Evolutionary conservation across 1,140 invertebrate genomes (phyloP).

Genomic region (Phortica variegata): DNA sequence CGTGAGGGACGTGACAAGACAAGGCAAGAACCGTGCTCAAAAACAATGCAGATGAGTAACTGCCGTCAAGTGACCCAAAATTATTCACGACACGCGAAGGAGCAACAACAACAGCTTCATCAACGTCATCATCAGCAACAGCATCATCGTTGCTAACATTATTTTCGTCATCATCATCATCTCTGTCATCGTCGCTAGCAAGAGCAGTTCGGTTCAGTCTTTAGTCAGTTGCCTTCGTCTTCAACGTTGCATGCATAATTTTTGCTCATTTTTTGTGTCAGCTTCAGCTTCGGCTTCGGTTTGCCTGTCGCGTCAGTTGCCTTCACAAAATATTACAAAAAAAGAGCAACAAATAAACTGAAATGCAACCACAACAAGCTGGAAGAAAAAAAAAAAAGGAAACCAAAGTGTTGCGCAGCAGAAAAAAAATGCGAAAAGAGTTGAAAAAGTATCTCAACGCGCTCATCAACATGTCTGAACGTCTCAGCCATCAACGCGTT

Average conservation of each 20-base stretch:
- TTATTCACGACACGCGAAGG: slow-evolving; percentile 38
- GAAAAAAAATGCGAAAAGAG: slow-evolving; percentile 4
- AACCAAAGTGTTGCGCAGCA: slow-evolving; percentile 20
- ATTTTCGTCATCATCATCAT: too few relatives aligned
- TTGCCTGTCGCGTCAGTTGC: too few relatives aligned
- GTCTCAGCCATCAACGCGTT: too few relatives aligned
- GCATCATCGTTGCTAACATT: too few relatives aligned
- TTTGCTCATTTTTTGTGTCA: slow-evolving; percentile 34
- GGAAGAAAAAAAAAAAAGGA: neutral
- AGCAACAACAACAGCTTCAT: too few relatives aligned
- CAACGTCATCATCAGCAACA: too few relatives aligned
- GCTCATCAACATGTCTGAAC: too few relatives aligned
- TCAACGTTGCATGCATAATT: slow-evolving; percentile 28
- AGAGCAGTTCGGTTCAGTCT: neutral
- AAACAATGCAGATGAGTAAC: slow-evolving; percentile 51
- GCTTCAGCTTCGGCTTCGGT: slow-evolving; percentile 4
- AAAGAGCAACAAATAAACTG: too few relatives aligned
- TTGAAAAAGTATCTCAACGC: neutral
- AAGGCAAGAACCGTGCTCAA: slow-evolving; percentile 5
- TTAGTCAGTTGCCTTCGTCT: slow-evolving; percentile 18
- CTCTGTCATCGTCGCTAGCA: slow-evolving; percentile 1
- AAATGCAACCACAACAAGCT: neutral
- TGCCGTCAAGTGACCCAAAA: slow-evolving; percentile 49
- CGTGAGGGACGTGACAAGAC: slow-evolving; percentile 4
- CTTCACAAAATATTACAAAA: too few relatives aligned